Evolutionary conservation across 2,797 vertebrate genomes (phyloP).

Genomic region (Sus cebifrons): DNA sequence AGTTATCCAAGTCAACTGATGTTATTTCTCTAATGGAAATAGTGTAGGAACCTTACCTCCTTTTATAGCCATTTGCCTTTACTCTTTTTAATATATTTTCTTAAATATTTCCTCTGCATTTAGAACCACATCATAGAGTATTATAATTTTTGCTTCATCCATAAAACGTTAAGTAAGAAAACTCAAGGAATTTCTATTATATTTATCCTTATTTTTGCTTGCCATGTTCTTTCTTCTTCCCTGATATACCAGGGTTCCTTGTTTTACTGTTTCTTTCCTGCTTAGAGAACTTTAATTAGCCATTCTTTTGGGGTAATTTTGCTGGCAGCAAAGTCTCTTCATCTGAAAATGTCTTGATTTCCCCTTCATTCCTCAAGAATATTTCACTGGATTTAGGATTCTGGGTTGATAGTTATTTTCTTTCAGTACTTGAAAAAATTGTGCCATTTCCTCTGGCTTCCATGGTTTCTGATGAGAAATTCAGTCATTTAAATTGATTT

Average conservation of each 20-base stretch:
- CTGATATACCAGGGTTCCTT: neutral
- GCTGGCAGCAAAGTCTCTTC: neutral
- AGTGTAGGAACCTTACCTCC: neutral
- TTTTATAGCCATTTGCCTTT: neutral
- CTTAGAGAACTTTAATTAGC: neutral
- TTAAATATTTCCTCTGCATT: neutral
- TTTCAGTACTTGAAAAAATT: neutral
- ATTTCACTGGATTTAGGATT: neutral
- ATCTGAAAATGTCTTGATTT: neutral
- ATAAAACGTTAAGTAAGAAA: neutral
- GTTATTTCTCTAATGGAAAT: neutral
- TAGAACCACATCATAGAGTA: neutral
- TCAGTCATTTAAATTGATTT: neutral
- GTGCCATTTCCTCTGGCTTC: neutral
- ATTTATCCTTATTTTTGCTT: conserved; percentile 25
- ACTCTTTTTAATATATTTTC: neutral
- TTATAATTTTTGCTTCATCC: neutral
- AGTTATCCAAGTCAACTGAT: neutral
- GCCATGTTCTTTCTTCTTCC: neutral
- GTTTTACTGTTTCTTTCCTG: neutral
- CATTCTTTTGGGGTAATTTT: neutral
- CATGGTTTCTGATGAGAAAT: neutral
- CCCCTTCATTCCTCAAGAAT: neutral
- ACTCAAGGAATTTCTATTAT: neutral
- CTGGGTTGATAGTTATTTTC: neutral